phyloP scores from a whole-genome alignment of 2,888 invertebrate genomes.

The Tortrix viridana region DNA sequence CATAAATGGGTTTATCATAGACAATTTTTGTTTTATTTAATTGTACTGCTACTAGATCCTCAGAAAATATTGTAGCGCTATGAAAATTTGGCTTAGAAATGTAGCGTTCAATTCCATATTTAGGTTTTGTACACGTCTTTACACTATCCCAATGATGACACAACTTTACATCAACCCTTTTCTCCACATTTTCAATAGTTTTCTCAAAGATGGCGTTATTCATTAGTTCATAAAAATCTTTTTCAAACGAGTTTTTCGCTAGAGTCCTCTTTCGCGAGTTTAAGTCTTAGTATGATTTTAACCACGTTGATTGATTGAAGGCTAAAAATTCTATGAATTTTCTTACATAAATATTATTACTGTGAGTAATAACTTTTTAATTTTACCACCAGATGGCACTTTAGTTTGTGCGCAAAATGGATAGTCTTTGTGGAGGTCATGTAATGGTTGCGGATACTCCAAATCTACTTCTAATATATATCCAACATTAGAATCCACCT shows the following conservation, averaged over 20 bases:
- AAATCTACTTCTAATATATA: slow-evolving; percentile 29
- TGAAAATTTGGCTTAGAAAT: too few relatives aligned
- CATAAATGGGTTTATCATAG: too few relatives aligned
- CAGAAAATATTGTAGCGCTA: too few relatives aligned
- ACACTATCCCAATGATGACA: too few relatives aligned
- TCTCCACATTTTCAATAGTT: slow-evolving; percentile 27
- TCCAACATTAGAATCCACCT: slow-evolving; percentile 1
- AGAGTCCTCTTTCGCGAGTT: slow-evolving; percentile 4
- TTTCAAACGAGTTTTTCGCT: slow-evolving; percentile 17
- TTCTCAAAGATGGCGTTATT: slow-evolving; percentile 22
- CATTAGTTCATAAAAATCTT: slow-evolving; percentile 22
- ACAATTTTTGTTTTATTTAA: too few relatives aligned
- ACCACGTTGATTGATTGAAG: slow-evolving; percentile 17
- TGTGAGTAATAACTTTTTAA: too few relatives aligned
- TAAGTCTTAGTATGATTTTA: slow-evolving; percentile 17
- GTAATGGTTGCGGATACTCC: slow-evolving; percentile 29
- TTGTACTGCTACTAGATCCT: too few relatives aligned
- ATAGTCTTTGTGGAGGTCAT: slow-evolving; percentile 14
- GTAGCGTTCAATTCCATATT: too few relatives aligned
- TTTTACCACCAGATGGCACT: too few relatives aligned
- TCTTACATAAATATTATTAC: too few relatives aligned
- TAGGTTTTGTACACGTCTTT: too few relatives aligned
- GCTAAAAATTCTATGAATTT: slow-evolving; percentile 40
- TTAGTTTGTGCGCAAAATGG: slow-evolving; percentile 23
- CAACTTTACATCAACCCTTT: slow-evolving; percentile 15